Evolutionary conservation across 2,113 vertebrate genomes (phyloP), one percentile per base, ranked within the genome.

Genomic region (Potamarius usumacintae): DNA sequence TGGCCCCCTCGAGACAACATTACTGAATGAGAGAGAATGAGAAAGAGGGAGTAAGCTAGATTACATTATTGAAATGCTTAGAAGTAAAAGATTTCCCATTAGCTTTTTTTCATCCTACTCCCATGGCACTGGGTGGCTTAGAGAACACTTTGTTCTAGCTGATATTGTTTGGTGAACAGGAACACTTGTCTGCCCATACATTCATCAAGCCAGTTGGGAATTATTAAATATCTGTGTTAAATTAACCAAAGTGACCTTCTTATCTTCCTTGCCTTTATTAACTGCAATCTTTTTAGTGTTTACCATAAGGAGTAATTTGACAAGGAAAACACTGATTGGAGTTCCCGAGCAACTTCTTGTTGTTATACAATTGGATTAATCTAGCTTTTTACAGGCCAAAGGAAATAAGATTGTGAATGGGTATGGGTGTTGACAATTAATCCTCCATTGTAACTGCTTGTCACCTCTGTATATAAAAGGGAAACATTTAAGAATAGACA

Each of bases 151-250:
- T 90, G 88, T 89, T 90, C 90, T 90, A 74, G 76, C 85, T 90
- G 88, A 91, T 91, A 91, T 93, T 92, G 90, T 92, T 92, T 89
- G 62, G 78, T 87, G 90, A 93, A 93, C 90, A 87, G 72, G 89
- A 90, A 93, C 91, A 91, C 92, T 92, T 93, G 90, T 82, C 67
- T 82, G 50, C 74, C 79, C 86, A 86, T 91, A 91, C 91, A 89
- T 89, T 62, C 83, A 83, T 65, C 50, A 79, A 87, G 79, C 89
- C 89, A 91, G 81, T 85, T 91, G 92, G 92, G 92, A 93, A 91
- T 91, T 92, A 91, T 90, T 92, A 92, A 94, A 94, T 77, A 94
- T 92, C 91, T 91, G 89, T 88, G 90, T 92, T 94, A 94, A 95
- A 93, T 89, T 90, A 91, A 89, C 85, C 82, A 88, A 84, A 85